Conservation (phyloP, 1,140 invertebrate genomes). For the Melitaea cinxia region DNA sequence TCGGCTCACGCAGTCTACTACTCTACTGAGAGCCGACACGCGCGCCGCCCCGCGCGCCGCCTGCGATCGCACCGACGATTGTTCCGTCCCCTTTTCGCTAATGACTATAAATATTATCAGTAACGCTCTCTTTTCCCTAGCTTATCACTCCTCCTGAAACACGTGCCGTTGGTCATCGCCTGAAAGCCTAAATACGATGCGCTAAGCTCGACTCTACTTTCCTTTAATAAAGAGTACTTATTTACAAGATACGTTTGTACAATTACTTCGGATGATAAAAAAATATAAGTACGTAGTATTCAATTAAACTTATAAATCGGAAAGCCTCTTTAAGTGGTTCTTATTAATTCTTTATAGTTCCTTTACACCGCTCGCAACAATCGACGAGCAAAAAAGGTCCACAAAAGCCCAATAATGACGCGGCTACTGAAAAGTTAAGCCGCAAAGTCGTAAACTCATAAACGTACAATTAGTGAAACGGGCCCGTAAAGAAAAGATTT, state of each 20-base stretch:
- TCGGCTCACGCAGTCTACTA: slow-evolving; percentile 77
- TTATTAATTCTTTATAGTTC: slow-evolving; percentile 25
- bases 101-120: slow-evolving; percentile 81
- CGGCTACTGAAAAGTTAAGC: slow-evolving; percentile 72
- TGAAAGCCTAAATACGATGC: background rate
- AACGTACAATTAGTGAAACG: slow-evolving; percentile 81
- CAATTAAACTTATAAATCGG: background rate
- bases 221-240: background rate
- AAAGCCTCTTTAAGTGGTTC: slow-evolving; percentile 18
- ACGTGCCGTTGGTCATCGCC: slow-evolving; percentile 49
- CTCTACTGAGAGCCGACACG: slow-evolving; percentile 69
- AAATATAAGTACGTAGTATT: background rate
- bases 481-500: slow-evolving; percentile 81
- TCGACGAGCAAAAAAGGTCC: slow-evolving; percentile 49
- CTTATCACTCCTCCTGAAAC: slow-evolving; percentile 72
- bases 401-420: slow-evolving; percentile 70
- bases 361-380: slow-evolving; percentile 28
- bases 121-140: slow-evolving; percentile 73
- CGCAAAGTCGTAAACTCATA: slow-evolving; percentile 80
- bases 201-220: background rate
- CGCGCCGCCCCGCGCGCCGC: slow-evolving; percentile 71
- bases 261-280: background rate
- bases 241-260: background rate
- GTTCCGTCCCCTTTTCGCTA: slow-evolving; percentile 81
- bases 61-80: slow-evolving; percentile 63